Evolutionary conservation across 1,140 invertebrate species (phyloP).

Genomic region (Listronotus oregonensis): DNA sequence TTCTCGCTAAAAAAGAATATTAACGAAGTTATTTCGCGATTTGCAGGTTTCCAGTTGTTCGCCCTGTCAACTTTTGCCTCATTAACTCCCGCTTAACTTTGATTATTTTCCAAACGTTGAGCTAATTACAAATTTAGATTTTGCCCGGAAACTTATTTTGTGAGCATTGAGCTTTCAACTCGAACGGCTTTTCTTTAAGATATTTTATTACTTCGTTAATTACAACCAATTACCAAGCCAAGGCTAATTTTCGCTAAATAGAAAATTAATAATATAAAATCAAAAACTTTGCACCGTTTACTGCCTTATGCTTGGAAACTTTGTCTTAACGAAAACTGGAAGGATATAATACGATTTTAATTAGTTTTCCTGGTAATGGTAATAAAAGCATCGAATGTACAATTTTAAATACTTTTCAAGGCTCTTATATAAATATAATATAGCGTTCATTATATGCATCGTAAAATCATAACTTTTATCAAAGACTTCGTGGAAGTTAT

Average conservation of each 20-base stretch:
- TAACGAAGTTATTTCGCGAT: slow-evolving; percentile 49
- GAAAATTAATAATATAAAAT: slow-evolving; percentile 39
- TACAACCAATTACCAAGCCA: slow-evolving; percentile 36
- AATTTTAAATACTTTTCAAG: no score
- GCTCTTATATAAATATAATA: no score
- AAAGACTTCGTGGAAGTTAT: no score
- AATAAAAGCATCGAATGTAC: not conserved
- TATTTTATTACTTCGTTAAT: slow-evolving; percentile 44
- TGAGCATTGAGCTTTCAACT: slow-evolving; percentile 9
- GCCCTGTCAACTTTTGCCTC: slow-evolving; percentile 41
- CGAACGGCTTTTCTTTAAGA: slow-evolving; percentile 36
- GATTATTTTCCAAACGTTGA: slow-evolving; percentile 49
- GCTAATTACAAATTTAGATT: slow-evolving; percentile 50
- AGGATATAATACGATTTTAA: slow-evolving; percentile 20
- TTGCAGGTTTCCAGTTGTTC: slow-evolving; percentile 41
- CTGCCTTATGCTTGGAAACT: slow-evolving; percentile 24
- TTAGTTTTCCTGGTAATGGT: slow-evolving; percentile 13
- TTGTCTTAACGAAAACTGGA: slow-evolving; percentile 14
- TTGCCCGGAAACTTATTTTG: slow-evolving; percentile 27
- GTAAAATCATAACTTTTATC: no score
- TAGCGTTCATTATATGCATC: no score
- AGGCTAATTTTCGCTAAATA: slow-evolving; percentile 35
- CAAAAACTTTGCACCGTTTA: slow-evolving; percentile 19
- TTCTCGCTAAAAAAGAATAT: slow-evolving; percentile 41
- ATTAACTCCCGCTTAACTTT: slow-evolving; percentile 44